Evolutionary conservation across 1,140 invertebrate genomes (phyloP).

Genomic region (Drosophila albomicans): DNA sequence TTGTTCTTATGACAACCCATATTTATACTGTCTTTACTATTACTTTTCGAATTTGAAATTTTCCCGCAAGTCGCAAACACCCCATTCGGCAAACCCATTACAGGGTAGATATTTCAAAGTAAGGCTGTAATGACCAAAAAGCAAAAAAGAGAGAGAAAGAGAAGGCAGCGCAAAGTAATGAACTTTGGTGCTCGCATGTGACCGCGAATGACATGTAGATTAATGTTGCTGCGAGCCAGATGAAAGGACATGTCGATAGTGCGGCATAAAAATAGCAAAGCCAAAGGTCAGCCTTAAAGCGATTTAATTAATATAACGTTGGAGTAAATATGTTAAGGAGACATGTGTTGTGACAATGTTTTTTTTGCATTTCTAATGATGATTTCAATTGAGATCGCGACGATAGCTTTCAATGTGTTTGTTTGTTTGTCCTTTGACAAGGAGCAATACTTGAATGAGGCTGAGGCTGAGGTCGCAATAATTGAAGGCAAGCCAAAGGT

Average conservation of each 20-base stretch:
- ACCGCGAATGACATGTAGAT: slow-evolving; percentile 26
- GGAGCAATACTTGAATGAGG: background rate
- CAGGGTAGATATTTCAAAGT: background rate
- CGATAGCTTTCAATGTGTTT: background rate
- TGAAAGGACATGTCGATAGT: slow-evolving; percentile 12
- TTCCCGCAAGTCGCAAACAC: background rate
- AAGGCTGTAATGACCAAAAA: slow-evolving; percentile 2
- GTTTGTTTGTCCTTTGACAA: background rate
- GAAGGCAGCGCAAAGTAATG: background rate
- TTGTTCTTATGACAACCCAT: too few species aligned
- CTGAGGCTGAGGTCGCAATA: background rate
- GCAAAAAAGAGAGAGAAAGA: too few species aligned
- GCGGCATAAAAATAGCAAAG: background rate
- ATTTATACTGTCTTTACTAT: too few species aligned
- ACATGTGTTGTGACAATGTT: background rate
- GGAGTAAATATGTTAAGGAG: background rate
- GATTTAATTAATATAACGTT: slow-evolving; percentile 11
- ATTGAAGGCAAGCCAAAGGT: background rate
- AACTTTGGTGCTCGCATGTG: slow-evolving; percentile 13
- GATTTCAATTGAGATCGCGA: background rate
- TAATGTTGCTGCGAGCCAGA: slow-evolving; percentile 4
- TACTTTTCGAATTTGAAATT: too few species aligned
- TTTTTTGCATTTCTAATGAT: background rate
- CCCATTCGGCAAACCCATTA: background rate
- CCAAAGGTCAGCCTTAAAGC: slow-evolving; percentile 6